Evolutionary conservation across 2,797 vertebrate genomes (phyloP), one percentile per base, ranked within the genome.

Genomic region (Scolopax rusticola): DNA sequence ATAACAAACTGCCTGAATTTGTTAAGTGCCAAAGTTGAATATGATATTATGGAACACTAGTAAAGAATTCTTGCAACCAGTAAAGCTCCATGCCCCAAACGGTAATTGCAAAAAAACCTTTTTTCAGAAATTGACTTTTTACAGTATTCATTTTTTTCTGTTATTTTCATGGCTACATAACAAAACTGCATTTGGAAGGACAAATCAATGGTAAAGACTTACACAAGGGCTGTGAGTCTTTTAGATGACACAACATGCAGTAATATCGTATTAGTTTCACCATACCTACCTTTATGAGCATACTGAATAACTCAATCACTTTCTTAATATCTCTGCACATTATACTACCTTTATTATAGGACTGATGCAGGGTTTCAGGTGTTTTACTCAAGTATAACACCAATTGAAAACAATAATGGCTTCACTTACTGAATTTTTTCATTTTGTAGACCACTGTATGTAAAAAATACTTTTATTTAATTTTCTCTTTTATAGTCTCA

Each of bases 401-500:
- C 84, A 87, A 79, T 8, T 95, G 81, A 95, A 98, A 97, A 93
- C 87, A 97, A 95, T 96, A 93, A 96, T 51, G 43, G 71, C 73
- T 91, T 61, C 63, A 92, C 81, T 96, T 70, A 94, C 61, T 87
- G 79, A 89, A 75, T 94, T 95, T 76, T 92, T 97, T 97, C 71
- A 90, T 97, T 97, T 95, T 82, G 53, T 85, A 91, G 93, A 89
- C 79, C 63, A n/a, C 61, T 87, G 12, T 60, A 94, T 32, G 63
- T 95, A 94, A 96, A 97, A 97, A 89, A 50, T 30, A 84, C 63
- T 82, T 89, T 91, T 97, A 97, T 96, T 93, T 96, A 82, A 93
- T 95, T 95, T 91, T 94, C 59, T 84, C 77, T 61, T 56, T 92
- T 96, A 80, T 63, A 79, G 63, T 89, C 43, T 85, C 82, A 33